A percentile compares a stretch with the other conserved stretches of the same genome.
These are phyloP conservation scores for Ciconia maguari DNA, from an alignment of 2,113 vertebrate genomes.

Conservation along the genomic window DNA sequence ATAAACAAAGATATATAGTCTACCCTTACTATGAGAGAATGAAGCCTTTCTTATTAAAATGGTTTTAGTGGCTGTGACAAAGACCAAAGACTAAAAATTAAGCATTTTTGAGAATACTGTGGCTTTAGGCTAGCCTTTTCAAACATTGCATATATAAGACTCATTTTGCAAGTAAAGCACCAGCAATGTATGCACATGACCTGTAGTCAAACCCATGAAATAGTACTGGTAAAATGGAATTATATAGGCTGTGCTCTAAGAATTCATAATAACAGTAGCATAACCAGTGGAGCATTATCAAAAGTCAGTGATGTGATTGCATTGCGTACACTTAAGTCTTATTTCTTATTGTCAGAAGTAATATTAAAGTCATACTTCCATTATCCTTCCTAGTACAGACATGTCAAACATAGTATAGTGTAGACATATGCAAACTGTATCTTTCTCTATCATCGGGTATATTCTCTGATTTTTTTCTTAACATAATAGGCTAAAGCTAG, in stretches of 20 bases:
- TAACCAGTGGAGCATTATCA: not conserved
- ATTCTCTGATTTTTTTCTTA: not conserved
- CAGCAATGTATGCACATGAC: not conserved
- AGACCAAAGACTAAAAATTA: not conserved
- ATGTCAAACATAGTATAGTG: not conserved
- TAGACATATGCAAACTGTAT: not conserved
- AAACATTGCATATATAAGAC: not conserved
- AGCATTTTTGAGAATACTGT: not conserved
- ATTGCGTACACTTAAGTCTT: not conserved
- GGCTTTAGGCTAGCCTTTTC: not conserved
- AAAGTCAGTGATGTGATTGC: not conserved
- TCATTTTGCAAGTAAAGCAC: conserved; percentile 13
- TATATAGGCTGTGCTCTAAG: not conserved
- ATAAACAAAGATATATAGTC: not conserved
- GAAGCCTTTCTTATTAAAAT: not conserved
- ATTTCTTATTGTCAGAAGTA: conserved; percentile 38
- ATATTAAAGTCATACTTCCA: conserved; percentile 11
- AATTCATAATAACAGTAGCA: not conserved
- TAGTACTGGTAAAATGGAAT: not conserved
- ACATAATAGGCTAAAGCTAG: not conserved
- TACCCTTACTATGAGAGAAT: not conserved
- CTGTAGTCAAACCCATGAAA: not conserved
- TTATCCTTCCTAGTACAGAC: conserved; percentile 3
- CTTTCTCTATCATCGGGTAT: not conserved
- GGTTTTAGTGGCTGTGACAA: not conserved